phyloP scores from a whole-genome alignment of 2,113 vertebrate species.

The Quiscalus mexicanus region DNA sequence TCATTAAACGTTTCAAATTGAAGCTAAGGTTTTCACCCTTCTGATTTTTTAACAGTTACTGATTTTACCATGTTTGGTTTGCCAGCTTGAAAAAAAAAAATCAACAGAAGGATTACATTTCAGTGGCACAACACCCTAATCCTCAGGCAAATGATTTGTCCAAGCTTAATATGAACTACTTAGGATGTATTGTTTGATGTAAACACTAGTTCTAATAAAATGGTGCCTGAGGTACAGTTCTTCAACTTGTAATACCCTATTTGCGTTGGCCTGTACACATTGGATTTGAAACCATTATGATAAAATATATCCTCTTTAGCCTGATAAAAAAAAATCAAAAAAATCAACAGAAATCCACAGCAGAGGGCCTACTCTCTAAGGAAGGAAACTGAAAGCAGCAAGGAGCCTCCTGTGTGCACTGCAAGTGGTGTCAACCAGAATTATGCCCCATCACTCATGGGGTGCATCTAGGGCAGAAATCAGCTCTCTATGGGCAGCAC shows the following conservation, averaged over 20 bases:
- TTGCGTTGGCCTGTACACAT: conserved; percentile 86
- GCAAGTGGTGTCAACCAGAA: rapidly evolving
- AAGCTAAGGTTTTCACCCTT: background rate
- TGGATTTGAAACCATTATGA: conserved; percentile 84
- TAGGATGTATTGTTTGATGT: conserved; percentile 97
- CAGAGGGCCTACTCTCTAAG: background rate
- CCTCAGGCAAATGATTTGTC: conserved; percentile 99
- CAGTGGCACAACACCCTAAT: conserved; percentile 93
- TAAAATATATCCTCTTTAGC: conserved; percentile 90
- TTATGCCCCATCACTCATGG: rapidly evolving
- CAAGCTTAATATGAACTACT: conserved; percentile 98
- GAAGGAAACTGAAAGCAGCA: background rate
- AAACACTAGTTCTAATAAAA: conserved; percentile 98
- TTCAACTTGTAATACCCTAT: conserved; percentile 94
- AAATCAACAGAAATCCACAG: conserved; percentile 45
- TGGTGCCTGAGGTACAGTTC: conserved; percentile 90
- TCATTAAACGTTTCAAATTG: background rate
- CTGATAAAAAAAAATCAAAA: conserved; percentile 73
- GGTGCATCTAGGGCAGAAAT: background rate
- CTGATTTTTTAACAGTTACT: conserved; percentile 66
- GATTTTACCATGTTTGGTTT: conserved; percentile 92
- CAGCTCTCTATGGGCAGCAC: rapidly evolving
- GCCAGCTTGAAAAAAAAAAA: conserved; percentile 90
- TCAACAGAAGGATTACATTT: conserved; percentile 94
- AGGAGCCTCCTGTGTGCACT: background rate